Evolutionary conservation across 2,797 vertebrate species (phyloP), one percentile per base, ranked within the genome.

Genomic region (Peromyscus nudipes): DNA sequence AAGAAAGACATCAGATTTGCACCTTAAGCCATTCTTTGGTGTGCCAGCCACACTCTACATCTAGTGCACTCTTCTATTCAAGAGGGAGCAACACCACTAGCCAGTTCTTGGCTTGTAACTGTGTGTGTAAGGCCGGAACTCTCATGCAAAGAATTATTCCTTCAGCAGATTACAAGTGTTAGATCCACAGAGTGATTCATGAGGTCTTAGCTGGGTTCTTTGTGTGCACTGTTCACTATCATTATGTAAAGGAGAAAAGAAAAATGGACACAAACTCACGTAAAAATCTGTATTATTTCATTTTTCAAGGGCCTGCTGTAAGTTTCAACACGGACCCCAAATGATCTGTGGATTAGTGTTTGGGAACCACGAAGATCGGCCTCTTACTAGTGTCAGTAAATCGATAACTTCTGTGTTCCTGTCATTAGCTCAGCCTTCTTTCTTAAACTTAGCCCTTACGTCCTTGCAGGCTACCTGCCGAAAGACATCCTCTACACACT

Each of bases 391-490:
- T 52, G 57, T 60, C 12, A 43, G 27, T 80, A 92, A 49, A 10
- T 37, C 71, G 40, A 7, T 2, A 83, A 93, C 9, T 65, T 64
- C 37, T 46, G 43, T 64, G 84, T 85, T 46, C 55, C 17, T 60
- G 52, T 75, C 52, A 7, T 75, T 60, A 43, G 52, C 27, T 57
- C 3, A 75, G 9, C 5, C 21, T 37, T 73, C 49, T 80, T 86
- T 89, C 49, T 96, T 91, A 96, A 94, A 92, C 83, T 96, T 89
- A 82, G 73, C 31, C 65, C 23, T 73, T 55, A 55, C 9, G 17
- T 7, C 25, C 82, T 82, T 75, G 31, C 29, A 90, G 71, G 21
- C 31, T 87, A 14, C 6, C 62, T 75, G 46, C 43, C 23, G 37
- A 57, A 4, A 27, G 4, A 37, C 40, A 43, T 87, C 93, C 60